Conservation (phyloP, 2,888 invertebrate species). For the Eupithecia insigniata region DNA sequence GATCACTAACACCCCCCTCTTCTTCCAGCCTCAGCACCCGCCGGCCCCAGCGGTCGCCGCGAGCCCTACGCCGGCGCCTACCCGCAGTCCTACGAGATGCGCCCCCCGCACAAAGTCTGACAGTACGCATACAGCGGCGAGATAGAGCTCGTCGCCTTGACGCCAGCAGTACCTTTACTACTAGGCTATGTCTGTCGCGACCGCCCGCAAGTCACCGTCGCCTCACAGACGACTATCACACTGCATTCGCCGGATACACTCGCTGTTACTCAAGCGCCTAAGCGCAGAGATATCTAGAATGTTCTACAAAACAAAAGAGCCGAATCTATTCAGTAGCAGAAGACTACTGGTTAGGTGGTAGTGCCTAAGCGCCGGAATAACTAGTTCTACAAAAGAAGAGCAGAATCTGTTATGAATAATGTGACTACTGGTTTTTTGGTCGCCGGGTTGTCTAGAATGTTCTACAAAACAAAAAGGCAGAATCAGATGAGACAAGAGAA, state of each 20-base stretch:
- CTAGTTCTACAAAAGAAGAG: background rate
- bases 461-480: background rate
- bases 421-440: background rate
- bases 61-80: conserved; percentile 90
- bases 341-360: background rate
- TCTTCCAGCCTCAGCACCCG: conserved; percentile 68
- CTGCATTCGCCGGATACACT: conserved; percentile 68
- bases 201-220: conserved; percentile 59
- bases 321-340: background rate
- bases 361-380: background rate
- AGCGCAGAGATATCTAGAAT: conserved; percentile 33
- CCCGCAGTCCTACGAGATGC: conserved; percentile 90
- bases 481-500: background rate
- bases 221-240: conserved; percentile 76
- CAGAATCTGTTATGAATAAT: background rate
- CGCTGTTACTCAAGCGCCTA: conserved; percentile 29
- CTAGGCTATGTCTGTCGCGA: conserved; percentile 73
- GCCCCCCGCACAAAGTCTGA: conserved; percentile 88
- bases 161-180: conserved; percentile 65
- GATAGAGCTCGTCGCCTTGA: conserved; percentile 69
- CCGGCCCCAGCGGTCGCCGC: conserved; percentile 77
- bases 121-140: conserved; percentile 71
- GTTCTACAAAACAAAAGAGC: background rate
- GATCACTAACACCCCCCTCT: background rate
- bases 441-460: background rate